phyloP scores from a whole-genome alignment of 2,113 vertebrate species.

The Passer montanus region DNA sequence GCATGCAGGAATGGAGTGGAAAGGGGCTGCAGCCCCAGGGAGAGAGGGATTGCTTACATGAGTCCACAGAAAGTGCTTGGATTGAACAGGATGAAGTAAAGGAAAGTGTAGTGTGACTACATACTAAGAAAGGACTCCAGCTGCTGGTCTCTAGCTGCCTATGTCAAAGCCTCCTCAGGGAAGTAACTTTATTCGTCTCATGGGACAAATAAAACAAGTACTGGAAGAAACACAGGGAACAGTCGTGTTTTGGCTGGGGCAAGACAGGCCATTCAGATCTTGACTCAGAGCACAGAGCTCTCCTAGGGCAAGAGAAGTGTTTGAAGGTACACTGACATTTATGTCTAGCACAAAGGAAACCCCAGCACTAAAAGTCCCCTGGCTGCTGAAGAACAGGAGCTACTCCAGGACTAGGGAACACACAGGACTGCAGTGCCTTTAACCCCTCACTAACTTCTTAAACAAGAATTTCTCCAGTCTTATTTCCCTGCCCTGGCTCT shows the following conservation, averaged over 20 bases:
- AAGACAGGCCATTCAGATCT: neutral
- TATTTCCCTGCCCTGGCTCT: neutral
- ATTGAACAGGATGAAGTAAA: constrained; percentile 28
- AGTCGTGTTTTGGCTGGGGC: neutral
- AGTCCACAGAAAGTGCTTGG: neutral
- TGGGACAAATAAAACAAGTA: constrained; percentile 37
- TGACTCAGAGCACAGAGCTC: neutral
- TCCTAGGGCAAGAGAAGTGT: neutral
- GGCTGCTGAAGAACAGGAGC: neutral
- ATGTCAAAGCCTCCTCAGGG: neutral
- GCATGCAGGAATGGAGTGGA: constrained; percentile 14
- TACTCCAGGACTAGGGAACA: neutral
- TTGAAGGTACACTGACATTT: neutral
- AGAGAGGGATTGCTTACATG: neutral
- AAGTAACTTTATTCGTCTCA: neutral
- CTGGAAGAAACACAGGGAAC: constrained; percentile 37
- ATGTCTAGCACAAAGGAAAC: neutral
- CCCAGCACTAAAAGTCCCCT: neutral
- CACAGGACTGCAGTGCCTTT: neutral
- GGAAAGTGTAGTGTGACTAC: neutral
- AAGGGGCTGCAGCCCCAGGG: constrained; percentile 19
- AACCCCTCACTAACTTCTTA: neutral
- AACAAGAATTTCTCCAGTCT: neutral
- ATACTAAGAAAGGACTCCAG: constrained; percentile 16
- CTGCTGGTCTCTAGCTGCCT: constrained; percentile 38